Percentiles rank a stretch among this genome's conserved stretches.
Conservation (phyloP, 2,797 vertebrate species). For the Syncerus caffer region DNA sequence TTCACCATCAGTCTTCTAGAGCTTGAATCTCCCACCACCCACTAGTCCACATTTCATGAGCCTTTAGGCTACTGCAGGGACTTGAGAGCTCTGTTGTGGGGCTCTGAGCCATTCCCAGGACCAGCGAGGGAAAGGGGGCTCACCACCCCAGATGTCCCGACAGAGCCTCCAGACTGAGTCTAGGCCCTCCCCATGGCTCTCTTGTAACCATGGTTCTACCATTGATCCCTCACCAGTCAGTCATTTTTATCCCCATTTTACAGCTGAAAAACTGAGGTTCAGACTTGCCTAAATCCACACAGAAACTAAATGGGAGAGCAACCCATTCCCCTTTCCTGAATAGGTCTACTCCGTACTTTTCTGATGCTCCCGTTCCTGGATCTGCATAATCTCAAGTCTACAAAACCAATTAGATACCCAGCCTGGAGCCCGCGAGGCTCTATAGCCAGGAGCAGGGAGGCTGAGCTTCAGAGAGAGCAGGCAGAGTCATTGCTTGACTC, state of each 20-base stretch:
- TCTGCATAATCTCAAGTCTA: not conserved
- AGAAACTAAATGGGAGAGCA: not conserved
- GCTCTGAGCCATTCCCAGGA: not conserved
- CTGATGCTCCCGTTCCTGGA: not conserved
- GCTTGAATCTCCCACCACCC: not conserved
- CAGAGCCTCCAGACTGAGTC: not conserved
- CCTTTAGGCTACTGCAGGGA: not conserved
- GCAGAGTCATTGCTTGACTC: fast-evolving
- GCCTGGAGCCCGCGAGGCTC: not conserved
- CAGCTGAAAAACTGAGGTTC: not conserved
- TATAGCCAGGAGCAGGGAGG: not conserved
- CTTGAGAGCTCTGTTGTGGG: not conserved
- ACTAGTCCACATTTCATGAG: not conserved
- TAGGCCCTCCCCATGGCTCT: not conserved
- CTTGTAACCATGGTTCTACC: not conserved
- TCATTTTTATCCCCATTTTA: not conserved
- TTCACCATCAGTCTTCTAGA: not conserved
- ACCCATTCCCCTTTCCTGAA: not conserved
- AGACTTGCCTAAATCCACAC: not conserved
- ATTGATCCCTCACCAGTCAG: not conserved
- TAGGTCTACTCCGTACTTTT: not conserved
- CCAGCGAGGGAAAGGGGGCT: not conserved
- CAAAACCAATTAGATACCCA: not conserved
- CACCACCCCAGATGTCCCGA: not conserved
- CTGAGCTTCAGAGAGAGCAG: not conserved